Conservation (phyloP, 1,140 invertebrate species). For the Reticulitermes speratus region DNA sequence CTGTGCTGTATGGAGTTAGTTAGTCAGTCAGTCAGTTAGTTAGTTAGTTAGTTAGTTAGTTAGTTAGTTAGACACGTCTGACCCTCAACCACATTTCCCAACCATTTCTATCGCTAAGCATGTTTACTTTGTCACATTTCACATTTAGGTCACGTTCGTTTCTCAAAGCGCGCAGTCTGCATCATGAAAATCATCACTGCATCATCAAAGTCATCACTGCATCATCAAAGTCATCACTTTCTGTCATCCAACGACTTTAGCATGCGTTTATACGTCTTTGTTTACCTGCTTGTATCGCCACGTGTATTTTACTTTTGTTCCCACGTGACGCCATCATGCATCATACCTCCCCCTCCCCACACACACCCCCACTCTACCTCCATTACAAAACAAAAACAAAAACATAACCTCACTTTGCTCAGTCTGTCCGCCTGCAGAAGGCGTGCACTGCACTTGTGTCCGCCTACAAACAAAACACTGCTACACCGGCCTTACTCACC, state of each 20-base stretch:
- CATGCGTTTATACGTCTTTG: neutral
- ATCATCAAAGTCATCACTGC: too few species aligned
- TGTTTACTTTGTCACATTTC: too few species aligned
- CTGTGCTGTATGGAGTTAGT: too few species aligned
- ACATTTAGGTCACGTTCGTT: too few species aligned
- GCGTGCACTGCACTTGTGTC: neutral
- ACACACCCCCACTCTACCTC: neutral
- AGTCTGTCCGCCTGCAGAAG: neutral
- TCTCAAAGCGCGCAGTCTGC: too few species aligned
- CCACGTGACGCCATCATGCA: neutral
- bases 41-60: too few species aligned
- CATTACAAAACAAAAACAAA: neutral
- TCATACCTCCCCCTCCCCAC: neutral
- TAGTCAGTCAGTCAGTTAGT: too few species aligned
- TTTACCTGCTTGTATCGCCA: neutral
- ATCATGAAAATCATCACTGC: too few species aligned
- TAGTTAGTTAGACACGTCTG: too few species aligned
- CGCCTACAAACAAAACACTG: conserved; percentile 6
- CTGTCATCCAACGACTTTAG: neutral
- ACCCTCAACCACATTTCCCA: too few species aligned
- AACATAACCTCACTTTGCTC: neutral
- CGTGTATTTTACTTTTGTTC: neutral
- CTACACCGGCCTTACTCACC: neutral
- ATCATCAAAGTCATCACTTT: too few species aligned
- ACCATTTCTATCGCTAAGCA: too few species aligned